Base-by-base conservation (phyloP, 2,113 vertebrate genomes). In the Amphilophus citrinellus region DNA sequence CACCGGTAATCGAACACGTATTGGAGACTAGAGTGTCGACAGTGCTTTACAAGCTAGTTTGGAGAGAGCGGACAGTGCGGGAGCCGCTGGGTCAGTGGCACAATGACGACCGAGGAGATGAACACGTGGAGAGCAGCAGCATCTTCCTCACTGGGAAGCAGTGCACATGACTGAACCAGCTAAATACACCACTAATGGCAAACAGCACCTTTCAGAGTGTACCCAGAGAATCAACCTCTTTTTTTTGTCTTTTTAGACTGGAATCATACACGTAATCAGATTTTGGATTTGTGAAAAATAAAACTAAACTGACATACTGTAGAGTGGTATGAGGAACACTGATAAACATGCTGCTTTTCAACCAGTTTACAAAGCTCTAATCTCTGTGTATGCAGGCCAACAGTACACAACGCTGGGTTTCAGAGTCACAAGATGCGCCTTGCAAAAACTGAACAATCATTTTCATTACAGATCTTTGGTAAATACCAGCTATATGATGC, bases 381-480 rank as follows among this genome's bases (percentile, higher is more conserved):
- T 63, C 81, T 63, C 81, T 77, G 82, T 79, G 85, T 77, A 85
- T 85, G 77, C 84, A 80, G 73, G 76, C 80, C 89, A 65, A 91
- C 79, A 83, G 84, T 47, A 84, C 37, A 86, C 68, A 87, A 82
- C 61, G 68, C 87, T 80, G 77, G 58, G 65, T 42, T 87, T 88
- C 83, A 87, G 86, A 86, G 77, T 85, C 62, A 84, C 83, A 66
- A 65, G 78, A 63, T 3, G 53, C 76, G 88, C 60, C 62, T 89
- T 63, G 86, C 81, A 85, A 92, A 86, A 91, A 91, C 88, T 79
- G 73, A 92, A 92, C 92, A 93, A 93, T 95, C 89, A 88, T 87
- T 90, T 90, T 88, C 82, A 83, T 84, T 89, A 88, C 92, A 80
- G 86, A 92, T 95, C 95, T 96, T 96, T 96, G 95, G 96, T 96